Base-by-base conservation (phyloP, 1,140 invertebrate species). In the Sinonovacula constricta region DNA sequence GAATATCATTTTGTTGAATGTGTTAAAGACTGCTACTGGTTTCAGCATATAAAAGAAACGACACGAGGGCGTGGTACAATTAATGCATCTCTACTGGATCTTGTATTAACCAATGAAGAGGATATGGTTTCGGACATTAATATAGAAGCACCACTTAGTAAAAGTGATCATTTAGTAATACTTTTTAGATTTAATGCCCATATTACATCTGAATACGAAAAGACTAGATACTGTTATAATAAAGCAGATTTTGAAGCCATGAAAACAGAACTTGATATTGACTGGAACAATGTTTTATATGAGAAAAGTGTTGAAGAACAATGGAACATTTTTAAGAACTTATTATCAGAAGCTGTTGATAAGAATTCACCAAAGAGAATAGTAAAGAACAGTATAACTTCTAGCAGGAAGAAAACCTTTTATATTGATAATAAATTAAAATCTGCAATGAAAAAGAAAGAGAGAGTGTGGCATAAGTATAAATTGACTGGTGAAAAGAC, bases 81-180 rank as follows among this genome's bases (percentile, higher is more conserved):
- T 36, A 7, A 49, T 18, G 15, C 18, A 39, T 65, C 62, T n/a
- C 24, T 65, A 7, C 15, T 65, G 4, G 62, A 65, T 45, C n/a
- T 65, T 7, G 22, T 39, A 4, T 24, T 39, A 0, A 39, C 5
- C 1, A 65, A 39, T 65, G 36, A 65, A 22, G 62, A 65, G 18
- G 34, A 15, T 14, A 45, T 65, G 33, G 24, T 65, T 15, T 12
- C 31, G 26, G 26, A 45, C 12, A 1, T 45, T 3, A 24, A 39
- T 12, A 1, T 39, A 7, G n/a, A 39, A 39, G 18, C 31, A 3
- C 62, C 62, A 39, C 33, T 36, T 39, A 24, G 62, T 45, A 24
- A 26, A 24, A 65, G 62, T 39, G 62, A 49, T 26, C 62, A 65
- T 59, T 59, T 30, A 5, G 4, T 24, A 12, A 59, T 59, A 59